phyloP scores from a whole-genome alignment of 2,797 vertebrate genomes.

The Acanthopagrus latus region DNA sequence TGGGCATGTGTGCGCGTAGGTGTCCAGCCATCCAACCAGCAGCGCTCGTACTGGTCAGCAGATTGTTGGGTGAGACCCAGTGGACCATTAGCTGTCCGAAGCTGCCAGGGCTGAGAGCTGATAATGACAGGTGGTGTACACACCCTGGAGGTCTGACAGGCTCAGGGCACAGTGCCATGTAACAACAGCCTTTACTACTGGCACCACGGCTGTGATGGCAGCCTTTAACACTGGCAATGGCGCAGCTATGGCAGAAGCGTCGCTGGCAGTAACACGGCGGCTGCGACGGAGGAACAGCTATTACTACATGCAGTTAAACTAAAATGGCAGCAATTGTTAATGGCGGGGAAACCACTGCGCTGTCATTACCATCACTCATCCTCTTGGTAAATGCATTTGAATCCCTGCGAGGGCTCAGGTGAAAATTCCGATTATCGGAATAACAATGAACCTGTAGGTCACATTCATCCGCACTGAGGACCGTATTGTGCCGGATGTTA shows the following conservation, averaged over 20 bases:
- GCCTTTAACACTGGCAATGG: slow-evolving; percentile 67
- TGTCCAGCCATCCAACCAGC: slow-evolving; percentile 49
- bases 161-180: slow-evolving; percentile 78
- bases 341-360: slow-evolving; percentile 47
- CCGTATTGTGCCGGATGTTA: slow-evolving; percentile 41
- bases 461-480: slow-evolving; percentile 36
- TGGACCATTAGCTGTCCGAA: slow-evolving; percentile 75
- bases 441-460: slow-evolving; percentile 65
- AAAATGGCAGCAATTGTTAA: slow-evolving; percentile 75
- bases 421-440: slow-evolving; percentile 64
- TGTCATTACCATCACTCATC: slow-evolving; percentile 53
- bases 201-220: slow-evolving; percentile 65
- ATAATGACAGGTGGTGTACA: slow-evolving; percentile 83
- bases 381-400: slow-evolving; percentile 52
- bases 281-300: slow-evolving; percentile 50
- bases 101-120: slow-evolving; percentile 75
- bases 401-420: slow-evolving; percentile 56
- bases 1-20: slow-evolving; percentile 28
- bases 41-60: slow-evolving; percentile 78
- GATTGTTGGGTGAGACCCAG: slow-evolving; percentile 82
- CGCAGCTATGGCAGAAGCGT: slow-evolving; percentile 52
- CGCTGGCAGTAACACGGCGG: slow-evolving; percentile 44
- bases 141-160: slow-evolving; percentile 80
- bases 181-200: slow-evolving; percentile 79
- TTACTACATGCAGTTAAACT: slow-evolving; percentile 70